These are phyloP conservation scores for Machimus rusticus DNA, from an alignment of 2,888 invertebrate species.

Conservation along the genomic window DNA sequence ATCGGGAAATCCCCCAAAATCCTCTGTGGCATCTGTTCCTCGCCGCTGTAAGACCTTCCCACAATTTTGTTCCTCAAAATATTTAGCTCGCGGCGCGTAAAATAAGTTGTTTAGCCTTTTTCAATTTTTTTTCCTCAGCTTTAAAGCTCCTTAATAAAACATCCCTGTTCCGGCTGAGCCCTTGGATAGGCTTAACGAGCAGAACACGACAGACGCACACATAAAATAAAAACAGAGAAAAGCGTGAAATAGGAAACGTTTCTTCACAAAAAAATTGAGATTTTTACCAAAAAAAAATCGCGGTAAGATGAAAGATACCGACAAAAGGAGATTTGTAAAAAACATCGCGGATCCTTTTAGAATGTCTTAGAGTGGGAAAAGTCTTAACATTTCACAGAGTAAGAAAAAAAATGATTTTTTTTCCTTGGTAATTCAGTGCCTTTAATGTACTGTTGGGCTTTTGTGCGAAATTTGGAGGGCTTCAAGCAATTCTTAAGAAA, in stretches of 20 bases:
- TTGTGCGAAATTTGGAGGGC: neutral
- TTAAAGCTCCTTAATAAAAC: constrained; percentile 18
- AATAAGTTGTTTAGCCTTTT: constrained; percentile 22
- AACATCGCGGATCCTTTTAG: neutral
- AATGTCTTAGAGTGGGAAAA: neutral
- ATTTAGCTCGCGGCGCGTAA: constrained; percentile 1
- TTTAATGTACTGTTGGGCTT: neutral
- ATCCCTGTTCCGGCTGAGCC: neutral
- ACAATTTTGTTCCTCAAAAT: neutral
- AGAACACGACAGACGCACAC: neutral
- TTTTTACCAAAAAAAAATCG: neutral
- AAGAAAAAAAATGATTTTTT: neutral
- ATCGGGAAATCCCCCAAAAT: neutral
- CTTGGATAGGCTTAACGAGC: neutral
- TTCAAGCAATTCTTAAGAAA: neutral
- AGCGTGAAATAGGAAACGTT: neutral
- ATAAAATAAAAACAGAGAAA: neutral
- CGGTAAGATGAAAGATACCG: constrained; percentile 6
- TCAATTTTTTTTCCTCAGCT: neutral
- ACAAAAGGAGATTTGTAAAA: constrained; percentile 9
- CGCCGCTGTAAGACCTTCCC: neutral
- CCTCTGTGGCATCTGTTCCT: neutral
- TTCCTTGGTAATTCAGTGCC: neutral
- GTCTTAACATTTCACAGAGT: neutral
- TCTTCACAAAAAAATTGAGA: neutral